A percentile compares a stretch with the other conserved stretches of the same genome.
These are phyloP conservation scores for Motacilla tschutschensis DNA, from an alignment of 2,113 vertebrate genomes.

Conservation along the genomic window DNA sequence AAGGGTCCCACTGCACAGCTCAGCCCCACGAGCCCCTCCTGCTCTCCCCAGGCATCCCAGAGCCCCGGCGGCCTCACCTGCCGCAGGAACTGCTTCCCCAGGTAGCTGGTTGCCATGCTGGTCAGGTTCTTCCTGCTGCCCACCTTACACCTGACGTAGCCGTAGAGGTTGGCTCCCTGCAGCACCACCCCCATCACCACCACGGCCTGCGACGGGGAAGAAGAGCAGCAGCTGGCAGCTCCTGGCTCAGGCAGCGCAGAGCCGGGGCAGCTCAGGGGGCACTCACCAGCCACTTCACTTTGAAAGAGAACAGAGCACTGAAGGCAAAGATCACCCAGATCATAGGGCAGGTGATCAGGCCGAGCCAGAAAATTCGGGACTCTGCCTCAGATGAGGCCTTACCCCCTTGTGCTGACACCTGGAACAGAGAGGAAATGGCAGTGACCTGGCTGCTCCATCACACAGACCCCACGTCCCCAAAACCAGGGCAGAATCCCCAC, in stretches of 20 bases:
- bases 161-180: constrained; percentile 92
- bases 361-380: constrained; percentile 92
- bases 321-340: constrained; percentile 93
- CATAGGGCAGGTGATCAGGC: constrained; percentile 85
- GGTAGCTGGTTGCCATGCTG: constrained; percentile 90
- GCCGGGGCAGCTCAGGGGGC: background rate
- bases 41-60: background rate
- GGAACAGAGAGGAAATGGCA: background rate
- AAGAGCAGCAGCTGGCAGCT: fast-evolving
- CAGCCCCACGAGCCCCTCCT: background rate
- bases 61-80: constrained; percentile 74
- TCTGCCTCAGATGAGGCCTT: constrained; percentile 83
- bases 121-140: constrained; percentile 87
- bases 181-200: constrained; percentile 91
- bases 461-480: background rate
- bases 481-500: background rate
- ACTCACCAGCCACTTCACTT: constrained; percentile 95
- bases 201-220: constrained; percentile 75
- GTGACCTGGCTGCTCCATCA: background rate
- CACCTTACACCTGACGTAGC: constrained; percentile 91
- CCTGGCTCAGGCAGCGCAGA: background rate
- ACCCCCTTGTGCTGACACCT: constrained; percentile 71
- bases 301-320: constrained; percentile 88
- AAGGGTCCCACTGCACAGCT: background rate
- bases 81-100: constrained; percentile 89